These are phyloP conservation scores for Pteronotus mesoamericanus DNA, from an alignment of 2,797 vertebrate species.

Conservation along the genomic window DNA sequence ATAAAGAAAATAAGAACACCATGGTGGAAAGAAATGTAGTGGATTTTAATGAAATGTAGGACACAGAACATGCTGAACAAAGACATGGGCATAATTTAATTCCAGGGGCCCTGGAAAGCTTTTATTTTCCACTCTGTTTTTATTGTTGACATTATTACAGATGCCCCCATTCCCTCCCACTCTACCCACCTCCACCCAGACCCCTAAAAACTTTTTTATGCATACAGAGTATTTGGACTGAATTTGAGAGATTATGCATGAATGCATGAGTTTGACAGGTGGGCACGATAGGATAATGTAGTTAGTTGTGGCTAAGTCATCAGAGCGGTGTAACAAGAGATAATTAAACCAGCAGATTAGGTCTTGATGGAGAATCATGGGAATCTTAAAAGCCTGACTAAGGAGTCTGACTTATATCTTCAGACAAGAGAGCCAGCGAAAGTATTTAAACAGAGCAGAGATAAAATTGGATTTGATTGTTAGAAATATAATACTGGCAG, in stretches of 20 bases:
- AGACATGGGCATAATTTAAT: background rate
- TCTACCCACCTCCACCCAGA: background rate
- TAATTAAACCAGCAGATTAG: background rate
- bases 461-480: background rate
- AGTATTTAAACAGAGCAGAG: background rate
- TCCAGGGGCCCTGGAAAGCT: background rate
- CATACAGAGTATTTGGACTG: background rate
- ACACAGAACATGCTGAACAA: background rate
- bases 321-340: background rate
- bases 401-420: background rate
- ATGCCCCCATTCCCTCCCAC: background rate
- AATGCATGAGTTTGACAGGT: background rate
- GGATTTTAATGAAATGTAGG: background rate
- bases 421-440: background rate
- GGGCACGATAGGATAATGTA: background rate
- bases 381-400: background rate
- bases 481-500: background rate
- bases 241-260: background rate
- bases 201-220: background rate
- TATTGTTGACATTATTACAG: background rate
- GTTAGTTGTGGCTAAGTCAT: background rate
- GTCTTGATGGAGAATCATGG: background rate
- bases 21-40: background rate
- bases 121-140: background rate
- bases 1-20: background rate